These are phyloP conservation scores for Neuroterus valhalla DNA, from an alignment of 1,140 invertebrate genomes.

Conservation along the genomic window DNA sequence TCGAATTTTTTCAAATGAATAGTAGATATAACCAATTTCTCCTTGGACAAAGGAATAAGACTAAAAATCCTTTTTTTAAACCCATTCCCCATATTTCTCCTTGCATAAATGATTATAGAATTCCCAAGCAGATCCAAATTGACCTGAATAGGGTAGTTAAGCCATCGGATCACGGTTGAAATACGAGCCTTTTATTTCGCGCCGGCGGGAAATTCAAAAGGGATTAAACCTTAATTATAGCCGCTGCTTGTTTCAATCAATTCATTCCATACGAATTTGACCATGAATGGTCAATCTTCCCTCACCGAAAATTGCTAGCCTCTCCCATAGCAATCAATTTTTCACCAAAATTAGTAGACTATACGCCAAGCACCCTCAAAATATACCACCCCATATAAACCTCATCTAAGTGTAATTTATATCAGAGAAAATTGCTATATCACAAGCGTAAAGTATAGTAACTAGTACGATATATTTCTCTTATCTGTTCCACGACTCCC, in stretches of 20 bases:
- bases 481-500: background rate
- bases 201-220: conserved; percentile 10
- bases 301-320: background rate
- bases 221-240: conserved; percentile 27
- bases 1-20: no score
- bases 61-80: no score
- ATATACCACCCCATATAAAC: no score
- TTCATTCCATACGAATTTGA: conserved; percentile 18
- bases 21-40: no score
- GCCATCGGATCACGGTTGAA: background rate
- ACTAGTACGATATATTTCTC: background rate
- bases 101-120: background rate
- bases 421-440: background rate
- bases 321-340: no score
- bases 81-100: no score
- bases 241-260: conserved; percentile 14
- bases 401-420: conserved; percentile 2
- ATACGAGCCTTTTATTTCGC: background rate
- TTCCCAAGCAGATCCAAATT: background rate
- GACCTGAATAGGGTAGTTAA: conserved; percentile 1
- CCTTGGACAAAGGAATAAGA: no score
- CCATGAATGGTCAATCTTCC: conserved; percentile 16
- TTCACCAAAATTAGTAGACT: background rate
- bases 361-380: background rate
- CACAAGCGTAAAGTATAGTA: background rate